Evolutionary conservation across 2,797 vertebrate species (phyloP), one percentile per base, ranked within the genome.

Genomic region (Chelmon rostratus): DNA sequence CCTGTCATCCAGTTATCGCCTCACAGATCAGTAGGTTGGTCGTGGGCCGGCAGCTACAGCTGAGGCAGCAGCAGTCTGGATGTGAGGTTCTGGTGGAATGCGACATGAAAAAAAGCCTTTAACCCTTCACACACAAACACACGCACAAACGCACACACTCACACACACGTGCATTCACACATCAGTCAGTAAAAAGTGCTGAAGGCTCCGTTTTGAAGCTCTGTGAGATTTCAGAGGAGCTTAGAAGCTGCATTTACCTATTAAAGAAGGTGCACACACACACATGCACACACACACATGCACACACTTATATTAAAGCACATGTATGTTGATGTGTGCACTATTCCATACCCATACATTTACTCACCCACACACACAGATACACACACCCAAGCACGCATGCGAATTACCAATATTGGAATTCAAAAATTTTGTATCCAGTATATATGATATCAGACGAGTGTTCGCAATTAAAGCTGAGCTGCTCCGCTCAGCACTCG

Each of bases 51-150:
- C 81, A 82, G 78, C 74, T 88, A 74, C 81, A 88, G 88, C 91
- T 92, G 91, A 92, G 89, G 78, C 86, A 89, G 91, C 88, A 86
- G 78, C 76, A 58, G 73, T 44, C 37, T 85, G 79, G 61, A 85
- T 86, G 85, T 82, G 83, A 86, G 78, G 61, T 84, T 86, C 68
- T 83, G 79, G 63, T 86, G 87, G 88, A 90, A 89, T 88, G 79
- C 72, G 71, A 75, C 78, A 85, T 84, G 50, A 83, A 68, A 84
- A 74, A 40, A 67, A 33, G 25, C 35, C 49, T 82, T 85, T 84
- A 84, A 78, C 78, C 64, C 68, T 71, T 65, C 49, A 70, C 37
- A 59, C 68, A 46, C 66, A 47, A 49, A 15, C 85, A 19, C 58
- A 64, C 49, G 68, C 47, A 56, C 72, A 54, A 70, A 50, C 64